Evolutionary conservation across 2,888 invertebrate genomes (phyloP).

Genomic region (Pterostichus niger): DNA sequence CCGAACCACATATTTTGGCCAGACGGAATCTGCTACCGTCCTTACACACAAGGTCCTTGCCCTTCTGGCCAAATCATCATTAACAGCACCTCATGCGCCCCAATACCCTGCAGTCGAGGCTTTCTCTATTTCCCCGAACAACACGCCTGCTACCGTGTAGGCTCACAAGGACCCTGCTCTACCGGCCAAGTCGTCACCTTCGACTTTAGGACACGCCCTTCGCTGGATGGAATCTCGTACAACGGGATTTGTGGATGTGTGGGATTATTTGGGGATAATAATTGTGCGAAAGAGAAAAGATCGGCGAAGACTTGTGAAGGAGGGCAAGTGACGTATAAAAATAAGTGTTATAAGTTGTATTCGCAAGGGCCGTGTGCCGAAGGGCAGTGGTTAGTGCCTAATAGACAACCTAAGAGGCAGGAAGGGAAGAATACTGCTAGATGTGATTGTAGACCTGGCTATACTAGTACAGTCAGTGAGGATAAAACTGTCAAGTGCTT

Average conservation of each 20-base stretch:
- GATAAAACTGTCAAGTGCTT: constrained; percentile 78
- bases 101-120: constrained; percentile 87
- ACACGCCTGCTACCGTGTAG: constrained; percentile 88
- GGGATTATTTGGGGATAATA: constrained; percentile 72
- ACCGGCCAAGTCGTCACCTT: constrained; percentile 87
- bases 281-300: constrained; percentile 68
- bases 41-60: constrained; percentile 90
- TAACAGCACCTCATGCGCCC: constrained; percentile 83
- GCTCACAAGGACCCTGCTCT: constrained; percentile 86
- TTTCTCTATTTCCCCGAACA: constrained; percentile 87
- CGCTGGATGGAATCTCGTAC: constrained; percentile 89
- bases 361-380: constrained; percentile 87
- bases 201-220: constrained; percentile 88
- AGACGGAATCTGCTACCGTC: constrained; percentile 86
- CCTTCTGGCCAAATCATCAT: constrained; percentile 83
- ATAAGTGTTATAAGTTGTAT: constrained; percentile 88
- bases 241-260: constrained; percentile 89
- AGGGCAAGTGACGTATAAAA: constrained; percentile 83
- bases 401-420: constrained; percentile 75
- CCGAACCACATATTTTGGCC: constrained; percentile 82
- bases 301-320: constrained; percentile 70
- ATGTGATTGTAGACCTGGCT: constrained; percentile 85
- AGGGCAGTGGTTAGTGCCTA: constrained; percentile 85
- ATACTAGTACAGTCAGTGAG: constrained; percentile 75
- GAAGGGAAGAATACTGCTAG: constrained; percentile 69